Conservation (phyloP, 2,113 vertebrate genomes). For the Laticauda colubrina region DNA sequence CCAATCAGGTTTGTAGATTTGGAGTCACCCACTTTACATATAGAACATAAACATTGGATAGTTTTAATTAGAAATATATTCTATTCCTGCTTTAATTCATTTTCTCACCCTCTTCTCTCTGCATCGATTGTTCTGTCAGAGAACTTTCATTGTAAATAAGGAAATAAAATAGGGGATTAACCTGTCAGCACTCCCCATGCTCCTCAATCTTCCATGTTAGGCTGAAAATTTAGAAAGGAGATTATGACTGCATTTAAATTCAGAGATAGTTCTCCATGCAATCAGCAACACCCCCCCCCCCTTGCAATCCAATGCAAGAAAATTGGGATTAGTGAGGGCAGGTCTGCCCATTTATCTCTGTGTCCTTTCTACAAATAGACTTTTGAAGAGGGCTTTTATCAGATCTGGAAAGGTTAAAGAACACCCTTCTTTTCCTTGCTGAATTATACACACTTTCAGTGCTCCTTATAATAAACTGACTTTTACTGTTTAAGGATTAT, state of each 20-base stretch:
- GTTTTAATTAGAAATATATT: background rate
- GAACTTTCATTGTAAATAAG: background rate
- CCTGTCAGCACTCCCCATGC: background rate
- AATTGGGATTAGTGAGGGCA: background rate
- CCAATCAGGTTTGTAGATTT: too few species aligned
- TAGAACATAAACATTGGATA: background rate
- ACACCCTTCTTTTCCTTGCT: background rate
- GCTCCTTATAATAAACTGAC: background rate
- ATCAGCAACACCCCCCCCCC: background rate
- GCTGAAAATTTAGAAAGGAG: background rate
- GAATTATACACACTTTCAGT: background rate
- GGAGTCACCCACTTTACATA: too few species aligned
- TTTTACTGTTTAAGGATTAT: background rate
- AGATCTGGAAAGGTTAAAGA: conserved; percentile 6
- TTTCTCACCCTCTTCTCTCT: background rate
- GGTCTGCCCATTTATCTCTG: background rate
- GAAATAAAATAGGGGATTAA: background rate
- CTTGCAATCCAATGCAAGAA: background rate
- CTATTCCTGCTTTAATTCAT: background rate
- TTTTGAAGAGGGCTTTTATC: background rate
- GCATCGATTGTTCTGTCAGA: background rate
- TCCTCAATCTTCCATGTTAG: background rate
- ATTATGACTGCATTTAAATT: background rate
- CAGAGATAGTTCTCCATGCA: background rate
- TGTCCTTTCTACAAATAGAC: background rate